A percentile compares a stretch with the other conserved stretches of the same genome.
Conservation (phyloP, 2,113 vertebrate species). For the Urocolius indicus region DNA sequence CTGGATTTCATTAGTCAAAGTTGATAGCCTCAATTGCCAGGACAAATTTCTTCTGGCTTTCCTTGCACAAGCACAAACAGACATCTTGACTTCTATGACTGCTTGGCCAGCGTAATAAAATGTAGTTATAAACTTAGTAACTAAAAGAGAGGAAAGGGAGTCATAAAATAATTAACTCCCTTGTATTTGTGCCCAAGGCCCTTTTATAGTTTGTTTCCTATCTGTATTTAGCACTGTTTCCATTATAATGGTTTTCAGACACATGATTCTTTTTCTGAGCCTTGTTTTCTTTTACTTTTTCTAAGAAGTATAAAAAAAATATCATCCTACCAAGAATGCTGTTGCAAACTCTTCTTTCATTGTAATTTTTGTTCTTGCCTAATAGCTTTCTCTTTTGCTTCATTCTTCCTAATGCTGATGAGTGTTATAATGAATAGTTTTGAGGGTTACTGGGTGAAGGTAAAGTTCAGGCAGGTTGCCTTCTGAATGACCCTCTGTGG, state of each 20-base stretch:
- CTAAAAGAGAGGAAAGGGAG: slow-evolving; percentile 3
- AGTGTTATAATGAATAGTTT: background rate
- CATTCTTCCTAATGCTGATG: background rate
- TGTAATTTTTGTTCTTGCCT: background rate
- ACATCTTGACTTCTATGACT: background rate
- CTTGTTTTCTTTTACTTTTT: background rate
- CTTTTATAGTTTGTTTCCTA: background rate
- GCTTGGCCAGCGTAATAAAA: background rate
- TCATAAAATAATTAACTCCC: slow-evolving; percentile 7
- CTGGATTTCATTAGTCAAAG: slow-evolving; percentile 30
- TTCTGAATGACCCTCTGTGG: slow-evolving; percentile 21
- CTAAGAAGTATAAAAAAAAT: background rate
- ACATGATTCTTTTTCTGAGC: background rate
- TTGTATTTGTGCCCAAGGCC: background rate
- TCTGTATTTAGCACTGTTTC: background rate
- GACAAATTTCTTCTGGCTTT: slow-evolving; percentile 25
- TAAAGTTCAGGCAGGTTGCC: slow-evolving; percentile 49
- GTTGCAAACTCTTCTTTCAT: background rate
- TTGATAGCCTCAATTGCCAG: background rate
- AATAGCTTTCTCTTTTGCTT: background rate
- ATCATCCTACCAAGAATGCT: background rate
- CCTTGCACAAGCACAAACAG: background rate
- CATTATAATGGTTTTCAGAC: background rate
- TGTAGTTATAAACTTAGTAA: background rate
- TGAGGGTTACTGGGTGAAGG: slow-evolving; percentile 26